Evolutionary conservation across 2,113 vertebrate genomes (phyloP), one percentile per base, ranked within the genome.

Genomic region (Lutjanus erythropterus): DNA sequence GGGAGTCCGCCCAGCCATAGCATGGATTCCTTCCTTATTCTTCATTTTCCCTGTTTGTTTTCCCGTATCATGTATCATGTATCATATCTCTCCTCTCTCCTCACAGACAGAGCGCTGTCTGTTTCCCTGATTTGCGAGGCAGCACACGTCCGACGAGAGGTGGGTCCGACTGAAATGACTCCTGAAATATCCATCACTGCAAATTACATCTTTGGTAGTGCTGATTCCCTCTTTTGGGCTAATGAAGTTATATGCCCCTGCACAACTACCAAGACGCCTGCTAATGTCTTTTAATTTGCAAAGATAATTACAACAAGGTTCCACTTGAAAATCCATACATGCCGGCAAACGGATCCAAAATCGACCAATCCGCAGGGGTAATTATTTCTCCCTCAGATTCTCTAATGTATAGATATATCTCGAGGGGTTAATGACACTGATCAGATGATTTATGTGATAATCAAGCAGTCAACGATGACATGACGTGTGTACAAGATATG

Each of bases 261-360:
- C 84, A 81, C 83, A 82, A 80, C 87, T 83, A 90, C 75, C 66
- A 80, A 89, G 86, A 81, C 35, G 79, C 81, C 85, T 79, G 87
- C 87, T 93, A 91, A 92, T 94, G 88, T 93, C 85, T 91, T 93
- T 92, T 92, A 89, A 91, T 93, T 93, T 93, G 90, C 80, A 87
- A 89, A 89, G 91, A 91, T 93, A 94, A 94, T 93, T 94, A 91
- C 90, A 91, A 90, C 83, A 88, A 77, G 62, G 79, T 90, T 89
- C 86, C 84, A 89, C 88, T 88, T 86, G 84, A 82, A 91, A 88
- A 92, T 91, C 86, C 78, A 89, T 91, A 91, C 81, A 68, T 85
- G 78, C 56, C 67, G 56, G 78, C 60, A 75, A 90, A 83, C 61
- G 5, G 64, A 90, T 83, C 64, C 61, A 77, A 87, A 88, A 89